phyloP scores from a whole-genome alignment of 1,140 invertebrate genomes.

The Dinothrombium tinctorium region DNA sequence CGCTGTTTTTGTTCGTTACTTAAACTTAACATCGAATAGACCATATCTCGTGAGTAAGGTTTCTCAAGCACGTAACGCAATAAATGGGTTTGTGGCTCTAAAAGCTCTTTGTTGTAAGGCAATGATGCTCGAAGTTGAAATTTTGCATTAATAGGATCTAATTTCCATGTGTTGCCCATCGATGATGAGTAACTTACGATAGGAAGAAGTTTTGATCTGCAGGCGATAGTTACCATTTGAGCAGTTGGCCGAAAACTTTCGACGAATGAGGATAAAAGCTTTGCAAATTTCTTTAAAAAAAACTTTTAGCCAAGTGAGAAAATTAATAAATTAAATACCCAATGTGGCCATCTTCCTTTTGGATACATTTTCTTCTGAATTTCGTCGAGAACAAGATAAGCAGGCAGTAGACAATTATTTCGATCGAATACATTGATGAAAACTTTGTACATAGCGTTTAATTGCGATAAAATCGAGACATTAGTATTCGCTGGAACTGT shows the following conservation, averaged over 20 bases:
- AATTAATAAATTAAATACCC: conserved; percentile 34
- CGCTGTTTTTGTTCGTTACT: conserved; percentile 72
- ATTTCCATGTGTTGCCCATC: conserved; percentile 46
- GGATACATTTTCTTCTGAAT: conserved; percentile 39
- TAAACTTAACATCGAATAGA: conserved; percentile 73
- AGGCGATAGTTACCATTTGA: conserved; percentile 82
- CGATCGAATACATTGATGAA: conserved; percentile 73
- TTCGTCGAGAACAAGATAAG: conserved; percentile 83
- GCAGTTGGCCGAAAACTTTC: conserved; percentile 71
- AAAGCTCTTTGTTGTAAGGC: conserved; percentile 67
- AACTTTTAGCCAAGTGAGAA: background rate
- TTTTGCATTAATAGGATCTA: conserved; percentile 60
- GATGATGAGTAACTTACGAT: conserved; percentile 71
- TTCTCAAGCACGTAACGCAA: conserved; percentile 76
- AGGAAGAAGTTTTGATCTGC: conserved; percentile 64
- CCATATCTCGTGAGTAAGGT: conserved; percentile 85
- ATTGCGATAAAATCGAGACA: conserved; percentile 47
- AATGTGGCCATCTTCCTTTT: conserved; percentile 48
- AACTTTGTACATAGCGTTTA: conserved; percentile 44
- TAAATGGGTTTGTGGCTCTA: conserved; percentile 63
- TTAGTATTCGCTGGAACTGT: conserved; percentile 46
- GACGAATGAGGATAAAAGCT: conserved; percentile 60
- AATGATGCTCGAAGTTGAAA: conserved; percentile 72
- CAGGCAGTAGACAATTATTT: conserved; percentile 67
- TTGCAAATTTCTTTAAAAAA: conserved; percentile 43